Evolutionary conservation across 2,113 vertebrate genomes (phyloP), one percentile per base, ranked within the genome.

Genomic region (Muscicapa adusta): DNA sequence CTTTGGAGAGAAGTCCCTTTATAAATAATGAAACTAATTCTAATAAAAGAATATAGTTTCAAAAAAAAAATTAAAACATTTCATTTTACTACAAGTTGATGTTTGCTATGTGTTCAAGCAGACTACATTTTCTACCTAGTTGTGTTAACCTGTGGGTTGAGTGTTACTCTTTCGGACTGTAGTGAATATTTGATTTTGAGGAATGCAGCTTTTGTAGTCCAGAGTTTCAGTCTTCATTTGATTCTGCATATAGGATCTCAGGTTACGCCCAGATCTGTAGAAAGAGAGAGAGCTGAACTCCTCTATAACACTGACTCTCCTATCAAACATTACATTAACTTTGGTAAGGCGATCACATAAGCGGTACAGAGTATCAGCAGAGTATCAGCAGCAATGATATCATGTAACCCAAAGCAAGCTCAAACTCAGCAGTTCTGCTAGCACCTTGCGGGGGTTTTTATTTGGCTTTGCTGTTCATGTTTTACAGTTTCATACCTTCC

Each of bases 181-280:
- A 88, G 74, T 48, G 68, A 72, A 57, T 8, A 89, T 16, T 50
- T 40, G 40, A 85, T 66, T 74, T 58, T 61, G 90, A 92, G 40
- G 54, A 56, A 82, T 36, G 91, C 83, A 40, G 63, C 10, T 92
- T 65, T 88, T 77, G 67, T 77, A 84, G 79, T 86, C 75, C 90
- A 67, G 67, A 36, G 24, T 81, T 54, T 88, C 89, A 61, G 28
- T 73, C 61, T 91, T 71, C 68, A 10, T 43, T 73, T 31, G 61
- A 24, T 57, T 51, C 51, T 58, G 71, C 53, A 47, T 6, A 51
- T 7, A 3, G 80, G 9, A 58, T 80, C 60, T 65, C 73, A 51
- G 42, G 80, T 98, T 97, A 98, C 56, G 98, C 98, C 98, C 98
- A 98, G 93, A 98, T 97, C 98, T 98, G 97, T 29, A 56, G 26